Conservation (phyloP, 2,797 vertebrate species). For the Sebastes hubbsi region DNA sequence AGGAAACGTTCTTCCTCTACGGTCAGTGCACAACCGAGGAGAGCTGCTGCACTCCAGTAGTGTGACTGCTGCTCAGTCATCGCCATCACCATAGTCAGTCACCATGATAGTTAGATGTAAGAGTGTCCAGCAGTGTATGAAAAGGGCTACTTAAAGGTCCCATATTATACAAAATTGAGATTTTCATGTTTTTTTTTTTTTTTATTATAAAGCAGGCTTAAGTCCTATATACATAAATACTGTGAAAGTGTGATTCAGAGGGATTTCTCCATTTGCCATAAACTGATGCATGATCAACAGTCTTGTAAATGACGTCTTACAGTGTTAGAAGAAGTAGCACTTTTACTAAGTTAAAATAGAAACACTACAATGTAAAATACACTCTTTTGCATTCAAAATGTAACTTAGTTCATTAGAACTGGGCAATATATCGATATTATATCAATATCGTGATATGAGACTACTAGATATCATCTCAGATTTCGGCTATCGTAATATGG, state of each 20-base stretch:
- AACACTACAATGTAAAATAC: background rate
- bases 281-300: background rate
- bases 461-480: too few relatives aligned
- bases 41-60: background rate
- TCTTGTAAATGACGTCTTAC: background rate
- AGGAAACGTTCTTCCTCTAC: conserved; percentile 41
- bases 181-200: too few relatives aligned
- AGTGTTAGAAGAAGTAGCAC: background rate
- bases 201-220: too few relatives aligned
- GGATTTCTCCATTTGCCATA: too few relatives aligned
- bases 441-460: too few relatives aligned
- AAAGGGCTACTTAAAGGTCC: too few relatives aligned
- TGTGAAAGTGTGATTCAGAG: background rate
- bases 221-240: too few relatives aligned
- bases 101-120: background rate
- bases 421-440: too few relatives aligned
- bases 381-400: background rate
- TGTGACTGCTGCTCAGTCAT: background rate
- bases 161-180: too few relatives aligned
- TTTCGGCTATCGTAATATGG: too few relatives aligned
- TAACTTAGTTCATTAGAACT: too few relatives aligned
- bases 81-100: background rate
- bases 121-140: background rate
- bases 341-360: background rate
- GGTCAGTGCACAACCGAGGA: background rate